Percentiles rank a stretch among this genome's conserved stretches.
These are phyloP conservation scores for Elymnias hypermnestra DNA, from an alignment of 1,140 invertebrate genomes.

Conservation along the genomic window DNA sequence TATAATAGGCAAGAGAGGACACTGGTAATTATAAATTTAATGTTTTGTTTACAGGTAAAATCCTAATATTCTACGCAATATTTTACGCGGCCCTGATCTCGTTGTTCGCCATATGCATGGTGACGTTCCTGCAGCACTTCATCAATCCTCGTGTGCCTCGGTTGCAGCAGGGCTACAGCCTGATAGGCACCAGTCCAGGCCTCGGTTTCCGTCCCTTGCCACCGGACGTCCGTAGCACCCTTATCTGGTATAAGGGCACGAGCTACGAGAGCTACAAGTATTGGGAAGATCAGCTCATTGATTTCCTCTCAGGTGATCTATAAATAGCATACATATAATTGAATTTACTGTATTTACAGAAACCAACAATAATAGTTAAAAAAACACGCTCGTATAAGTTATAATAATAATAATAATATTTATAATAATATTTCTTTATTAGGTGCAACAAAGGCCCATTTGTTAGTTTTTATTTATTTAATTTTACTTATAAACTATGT, in stretches of 20 bases:
- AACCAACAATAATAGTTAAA: too few relatives aligned
- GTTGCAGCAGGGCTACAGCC: conserved; percentile 84
- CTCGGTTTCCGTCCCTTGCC: conserved; percentile 93
- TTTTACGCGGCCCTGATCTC: conserved; percentile 87
- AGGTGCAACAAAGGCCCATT: too few relatives aligned
- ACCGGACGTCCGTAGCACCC: conserved; percentile 90
- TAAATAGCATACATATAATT: not conserved
- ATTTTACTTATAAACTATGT: too few relatives aligned
- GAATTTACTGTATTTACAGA: not conserved
- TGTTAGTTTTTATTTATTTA: too few relatives aligned
- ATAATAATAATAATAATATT: too few relatives aligned
- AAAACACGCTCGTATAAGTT: too few relatives aligned
- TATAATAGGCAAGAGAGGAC: too few relatives aligned
- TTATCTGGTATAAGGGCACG: conserved; percentile 93
- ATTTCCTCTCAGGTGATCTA: conserved; percentile 83
- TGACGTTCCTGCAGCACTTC: conserved; percentile 81
- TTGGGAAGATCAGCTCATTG: conserved; percentile 85
- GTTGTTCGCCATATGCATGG: conserved; percentile 90
- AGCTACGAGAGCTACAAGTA: conserved; percentile 84
- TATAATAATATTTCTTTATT: too few relatives aligned
- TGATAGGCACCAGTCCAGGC: conserved; percentile 87
- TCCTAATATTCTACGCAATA: conserved; percentile 89
- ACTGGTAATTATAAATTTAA: too few relatives aligned
- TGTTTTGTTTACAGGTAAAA: conserved; percentile 82
- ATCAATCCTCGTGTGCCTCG: conserved; percentile 80